phyloP scores from a whole-genome alignment of 2,888 invertebrate species.

The Temnothorax rugatulus region DNA sequence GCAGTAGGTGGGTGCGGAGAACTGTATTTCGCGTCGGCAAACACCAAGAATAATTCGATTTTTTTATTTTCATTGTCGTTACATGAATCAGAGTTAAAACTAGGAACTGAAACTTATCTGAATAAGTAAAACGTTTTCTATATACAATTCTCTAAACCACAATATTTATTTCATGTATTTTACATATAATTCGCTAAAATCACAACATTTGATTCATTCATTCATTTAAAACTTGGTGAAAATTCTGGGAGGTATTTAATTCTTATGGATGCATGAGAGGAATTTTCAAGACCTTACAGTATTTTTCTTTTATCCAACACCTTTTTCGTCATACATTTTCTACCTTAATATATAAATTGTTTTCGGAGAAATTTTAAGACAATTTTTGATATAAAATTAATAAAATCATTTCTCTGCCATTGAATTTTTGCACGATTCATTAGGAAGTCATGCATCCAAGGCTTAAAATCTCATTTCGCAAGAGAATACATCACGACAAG shows the following conservation, averaged over 20 bases:
- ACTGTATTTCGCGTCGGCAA: background rate
- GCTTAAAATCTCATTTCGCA: background rate
- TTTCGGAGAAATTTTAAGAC: background rate
- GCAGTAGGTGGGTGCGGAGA: constrained; percentile 50
- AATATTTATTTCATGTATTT: background rate
- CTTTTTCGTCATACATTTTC: background rate
- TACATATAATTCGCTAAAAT: background rate
- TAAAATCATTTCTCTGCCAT: background rate
- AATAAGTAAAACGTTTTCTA: background rate
- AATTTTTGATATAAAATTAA: background rate
- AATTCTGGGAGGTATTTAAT: background rate
- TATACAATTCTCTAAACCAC: background rate
- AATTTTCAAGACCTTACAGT: background rate
- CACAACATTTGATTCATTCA: background rate
- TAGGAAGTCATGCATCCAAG: background rate
- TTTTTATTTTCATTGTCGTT: constrained; percentile 1
- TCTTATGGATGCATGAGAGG: background rate
- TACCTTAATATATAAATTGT: background rate
- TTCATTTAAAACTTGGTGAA: background rate
- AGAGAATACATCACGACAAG: background rate
- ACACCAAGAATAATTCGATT: background rate
- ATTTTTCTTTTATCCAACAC: background rate
- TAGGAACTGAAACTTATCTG: background rate
- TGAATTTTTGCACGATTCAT: background rate
- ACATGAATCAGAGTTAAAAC: background rate